Conservation (phyloP, 2,797 vertebrate genomes). For the Cottoperca gobio region DNA sequence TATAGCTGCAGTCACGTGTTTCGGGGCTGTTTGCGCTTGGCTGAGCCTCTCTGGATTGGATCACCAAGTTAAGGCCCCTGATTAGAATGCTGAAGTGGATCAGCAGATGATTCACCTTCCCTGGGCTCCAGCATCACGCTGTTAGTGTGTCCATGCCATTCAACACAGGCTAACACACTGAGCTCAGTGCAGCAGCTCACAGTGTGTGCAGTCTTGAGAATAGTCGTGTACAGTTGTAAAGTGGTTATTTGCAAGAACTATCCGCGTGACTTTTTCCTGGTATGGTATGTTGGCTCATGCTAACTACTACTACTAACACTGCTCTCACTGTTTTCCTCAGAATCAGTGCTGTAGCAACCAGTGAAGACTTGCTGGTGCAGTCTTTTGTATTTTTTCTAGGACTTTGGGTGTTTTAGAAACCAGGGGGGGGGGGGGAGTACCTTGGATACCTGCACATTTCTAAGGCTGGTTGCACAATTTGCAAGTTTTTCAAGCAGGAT, state of each 20-base stretch:
- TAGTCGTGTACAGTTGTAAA: background rate
- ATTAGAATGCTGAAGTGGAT: constrained; percentile 70
- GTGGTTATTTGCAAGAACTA: background rate
- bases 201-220: background rate
- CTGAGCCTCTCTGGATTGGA: constrained; percentile 58
- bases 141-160: constrained; percentile 38
- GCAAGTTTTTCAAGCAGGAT: background rate
- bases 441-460: background rate
- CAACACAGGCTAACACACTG: constrained; percentile 2
- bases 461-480: background rate
- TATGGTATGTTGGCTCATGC: background rate
- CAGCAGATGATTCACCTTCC: constrained; percentile 62
- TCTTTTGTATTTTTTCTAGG: constrained; percentile 1
- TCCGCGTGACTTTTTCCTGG: constrained; percentile 7
- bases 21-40: constrained; percentile 46
- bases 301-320: background rate
- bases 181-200: background rate
- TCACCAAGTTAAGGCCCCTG: constrained; percentile 59
- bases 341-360: background rate
- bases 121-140: constrained; percentile 35
- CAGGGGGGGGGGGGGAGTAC: background rate
- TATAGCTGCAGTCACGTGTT: constrained; percentile 60
- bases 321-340: background rate
- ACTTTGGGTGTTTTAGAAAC: constrained; percentile 5
- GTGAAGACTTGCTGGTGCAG: background rate